A percentile compares a stretch with the other conserved stretches of the same genome.
These are phyloP conservation scores for Eulemur rufifrons DNA, from an alignment of 2,113 vertebrate species.

Conservation along the genomic window DNA sequence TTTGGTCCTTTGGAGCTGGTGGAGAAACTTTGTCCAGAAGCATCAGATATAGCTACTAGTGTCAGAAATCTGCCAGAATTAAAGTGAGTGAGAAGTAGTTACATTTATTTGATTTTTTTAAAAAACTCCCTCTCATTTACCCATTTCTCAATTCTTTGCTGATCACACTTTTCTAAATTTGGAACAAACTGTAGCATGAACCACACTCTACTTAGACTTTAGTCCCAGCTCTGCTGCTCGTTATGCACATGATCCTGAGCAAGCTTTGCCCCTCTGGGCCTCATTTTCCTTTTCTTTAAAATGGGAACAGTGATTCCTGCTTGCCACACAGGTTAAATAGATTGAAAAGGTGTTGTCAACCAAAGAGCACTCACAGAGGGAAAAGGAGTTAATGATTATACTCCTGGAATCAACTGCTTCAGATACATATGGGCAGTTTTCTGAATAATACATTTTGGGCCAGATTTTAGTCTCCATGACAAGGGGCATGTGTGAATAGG, in stretches of 20 bases:
- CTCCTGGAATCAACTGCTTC: not conserved
- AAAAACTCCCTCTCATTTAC: not conserved
- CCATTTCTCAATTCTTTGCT: not conserved
- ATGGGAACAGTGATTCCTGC: not conserved
- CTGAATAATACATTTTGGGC: not conserved
- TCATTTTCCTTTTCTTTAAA: conserved; percentile 7
- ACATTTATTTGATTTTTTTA: not conserved
- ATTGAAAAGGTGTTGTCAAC: not conserved
- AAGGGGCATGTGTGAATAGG: not conserved
- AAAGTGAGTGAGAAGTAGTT: conserved; percentile 88
- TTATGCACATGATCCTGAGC: not conserved
- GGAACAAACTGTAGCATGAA: not conserved
- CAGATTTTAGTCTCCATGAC: not conserved
- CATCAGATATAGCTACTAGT: conserved; percentile 94
- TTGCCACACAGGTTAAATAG: not conserved
- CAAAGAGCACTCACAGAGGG: not conserved
- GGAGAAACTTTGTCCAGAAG: conserved; percentile 97
- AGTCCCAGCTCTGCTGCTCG: not conserved
- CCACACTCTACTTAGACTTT: not conserved
- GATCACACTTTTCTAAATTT: conserved; percentile 10
- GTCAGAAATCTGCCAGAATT: conserved; percentile 96
- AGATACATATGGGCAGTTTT: not conserved
- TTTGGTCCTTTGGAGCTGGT: conserved; percentile 97
- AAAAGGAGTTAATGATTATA: not conserved
- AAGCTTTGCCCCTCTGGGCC: not conserved